Base-by-base conservation (phyloP, 1,140 invertebrate genomes). In the Drosophila pseudoobscura region DNA sequence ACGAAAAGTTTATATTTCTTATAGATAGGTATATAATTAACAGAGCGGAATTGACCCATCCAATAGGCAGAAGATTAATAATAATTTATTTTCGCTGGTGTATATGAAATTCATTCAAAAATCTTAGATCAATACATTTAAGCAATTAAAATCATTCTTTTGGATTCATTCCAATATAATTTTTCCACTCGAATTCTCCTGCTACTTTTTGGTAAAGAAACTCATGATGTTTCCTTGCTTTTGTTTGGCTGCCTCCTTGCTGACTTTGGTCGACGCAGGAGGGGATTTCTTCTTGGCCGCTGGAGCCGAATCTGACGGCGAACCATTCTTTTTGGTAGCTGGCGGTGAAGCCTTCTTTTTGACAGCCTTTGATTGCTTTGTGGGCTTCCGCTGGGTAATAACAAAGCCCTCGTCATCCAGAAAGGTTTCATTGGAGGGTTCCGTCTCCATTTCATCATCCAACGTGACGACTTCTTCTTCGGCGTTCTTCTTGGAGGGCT, bases 341-440 rank as follows among this genome's bases (percentile, higher is more conserved):
- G 66, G n/a, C 5, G 85, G 61, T 17, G 79, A 70, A 11, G 76
- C 41, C 58, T 63, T 72, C 8, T 68, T 69, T 47, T 78, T 73
- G 20, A 44, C 39, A 5, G 74, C 31, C 24, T 70, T 51, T 6
- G 53, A 15, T 59, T 11, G 35, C 35, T 85, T 88, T 6, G 61
- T 53, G 2, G 89, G 59, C 22, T 84, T 89, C 2, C 87, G 43
- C 22, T 75, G 77, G 6, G 90, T 91, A 39, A 91, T 76, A 22
- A 91, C 89, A 57, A 91, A 91, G 15, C 90, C 90, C 55, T 91
- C 90, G 2, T 91, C 90, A 66, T 91, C 90, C 29, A 91, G 58
- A 78, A 70, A 91, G 7, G 90, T 91, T 70, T 91, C 89, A 39
- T 87, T 87, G 17, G 70, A 63, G 1, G 63, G 49, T 9, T 71